Evolutionary conservation across 2,113 vertebrate species (phyloP), one percentile per base, ranked within the genome.

Genomic region (Scortum barcoo): DNA sequence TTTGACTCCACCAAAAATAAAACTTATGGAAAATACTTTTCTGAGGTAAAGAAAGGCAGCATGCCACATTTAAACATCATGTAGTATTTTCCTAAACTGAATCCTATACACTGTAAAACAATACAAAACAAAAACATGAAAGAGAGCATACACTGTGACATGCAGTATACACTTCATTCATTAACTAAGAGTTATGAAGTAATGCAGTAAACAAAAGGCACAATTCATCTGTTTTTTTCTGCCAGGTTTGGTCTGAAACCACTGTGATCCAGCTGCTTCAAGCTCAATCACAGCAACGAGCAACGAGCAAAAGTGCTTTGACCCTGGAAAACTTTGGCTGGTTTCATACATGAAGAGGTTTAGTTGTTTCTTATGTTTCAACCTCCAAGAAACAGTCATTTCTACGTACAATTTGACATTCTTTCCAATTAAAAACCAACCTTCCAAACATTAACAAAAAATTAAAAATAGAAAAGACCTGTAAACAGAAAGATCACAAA

Each of bases 151-250:
- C 57, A 76, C 62, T 56, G 63, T 62, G 3, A 84, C 80, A 85
- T 85, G 63, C 84, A 88, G 68, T 36, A 44, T 77, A 78, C 11
- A 73, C 33, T 71, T 80, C 58, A 86, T 89, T 85, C 38, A 57
- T 61, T 17, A 65, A 74, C 30, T n/a, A 13, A 82, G 8, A 46
- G 38, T 3, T 36, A 24, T 50, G 38, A 79, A 63, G 7, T 11
- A 51, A 74, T 69, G 38, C 80, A 57, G 38, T 70, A 83, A 90
- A 91, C 68, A 93, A 93, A 40, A 93, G 92, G 93, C 92, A 93
- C 92, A 91, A 89, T 63, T 87, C 22, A 50, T 85, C 33, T 3
- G 14, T 56, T 84, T 70, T 72, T 83, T 66, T 71, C 63, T 66
- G 66, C 62, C 40, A 73, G 46, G 68, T 86, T 86, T 86, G 80